Base-by-base conservation (phyloP, 2,888 invertebrate species). In the Elegia similella region DNA sequence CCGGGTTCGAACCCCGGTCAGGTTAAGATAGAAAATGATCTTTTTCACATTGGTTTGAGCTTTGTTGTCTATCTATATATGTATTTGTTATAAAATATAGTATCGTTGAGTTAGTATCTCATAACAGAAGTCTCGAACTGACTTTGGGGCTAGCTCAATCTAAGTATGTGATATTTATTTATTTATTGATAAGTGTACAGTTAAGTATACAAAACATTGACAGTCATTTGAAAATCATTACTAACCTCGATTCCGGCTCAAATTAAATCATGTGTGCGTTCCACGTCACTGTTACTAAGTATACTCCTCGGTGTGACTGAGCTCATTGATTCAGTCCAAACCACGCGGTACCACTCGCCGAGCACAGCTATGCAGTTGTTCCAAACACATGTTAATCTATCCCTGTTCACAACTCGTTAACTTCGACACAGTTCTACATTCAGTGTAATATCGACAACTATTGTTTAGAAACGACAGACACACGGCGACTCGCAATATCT, bases 401-500 rank as follows among this genome's bases (percentile, higher is more conserved):
- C 30, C n/a, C 23, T 23, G 52, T 52, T 13, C n/a, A 52, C 3
- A 17, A 34, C 1, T 42, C 15, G 16, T 42, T 17, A n/a, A 42
- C n/a, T 38, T n/a, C 38, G 12, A 8, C 34, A 42, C 42, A 38
- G 59, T 59, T 62, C 55, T 47, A 42, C 52, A 52, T 44, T 52
- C 15, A 50, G 46, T 32, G 44, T 55, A 48, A 32, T 43, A 48
- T 75, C 70, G 74, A 78, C 75, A 78, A 77, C 67, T 76, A 74
- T 79, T 78, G 76, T 80, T 78, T 67, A 72, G 69, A 67, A 71
- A 72, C 80, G 78, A 80, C 80, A 78, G 73, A 73, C 72, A 69
- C 69, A 74, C 67, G 69, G 72, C 78, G 72, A 73, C 74, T 76
- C 82, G 72, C 80, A 77, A 78, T 79, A 82, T 86, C 85, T 76